Conservation (phyloP, 1,140 invertebrate genomes). For the Lethocerus indicus region DNA sequence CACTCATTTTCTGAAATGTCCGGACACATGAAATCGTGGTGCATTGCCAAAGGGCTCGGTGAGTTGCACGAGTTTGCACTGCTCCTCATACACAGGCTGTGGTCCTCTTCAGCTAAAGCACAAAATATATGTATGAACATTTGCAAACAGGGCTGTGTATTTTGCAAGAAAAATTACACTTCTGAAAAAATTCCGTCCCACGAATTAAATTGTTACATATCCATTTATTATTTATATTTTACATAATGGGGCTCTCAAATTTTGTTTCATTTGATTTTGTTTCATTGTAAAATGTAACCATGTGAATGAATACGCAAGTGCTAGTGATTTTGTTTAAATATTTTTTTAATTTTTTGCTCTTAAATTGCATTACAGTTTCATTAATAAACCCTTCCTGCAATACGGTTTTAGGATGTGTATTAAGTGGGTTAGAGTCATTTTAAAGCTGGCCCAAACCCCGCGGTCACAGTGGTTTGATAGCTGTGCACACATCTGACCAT, state of each 20-base stretch:
- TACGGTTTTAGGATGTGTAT: no score
- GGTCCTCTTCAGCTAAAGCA: constrained; percentile 17
- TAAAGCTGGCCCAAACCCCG: no score
- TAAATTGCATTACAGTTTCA: no score
- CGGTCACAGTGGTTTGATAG: no score
- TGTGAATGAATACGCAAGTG: no score
- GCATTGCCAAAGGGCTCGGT: constrained; percentile 14
- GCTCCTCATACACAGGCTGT: constrained; percentile 9
- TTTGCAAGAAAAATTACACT: neutral
- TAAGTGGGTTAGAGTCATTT: no score
- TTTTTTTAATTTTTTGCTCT: no score
- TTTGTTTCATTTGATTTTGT: neutral
- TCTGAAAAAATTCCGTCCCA: neutral
- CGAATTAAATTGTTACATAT: neutral
- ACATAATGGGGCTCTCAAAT: neutral
- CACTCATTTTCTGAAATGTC: constrained; percentile 33
- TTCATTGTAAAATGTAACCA: neutral
- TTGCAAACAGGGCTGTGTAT: neutral
- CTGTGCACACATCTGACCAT: no score
- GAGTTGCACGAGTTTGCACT: constrained; percentile 1
- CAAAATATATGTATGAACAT: neutral
- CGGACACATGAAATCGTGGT: constrained; percentile 13
- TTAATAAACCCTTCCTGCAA: no score
- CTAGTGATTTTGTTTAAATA: no score
- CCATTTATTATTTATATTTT: neutral